Evolutionary conservation across 2,888 invertebrate species (phyloP).

Genomic region (Eupithecia abbreviata): DNA sequence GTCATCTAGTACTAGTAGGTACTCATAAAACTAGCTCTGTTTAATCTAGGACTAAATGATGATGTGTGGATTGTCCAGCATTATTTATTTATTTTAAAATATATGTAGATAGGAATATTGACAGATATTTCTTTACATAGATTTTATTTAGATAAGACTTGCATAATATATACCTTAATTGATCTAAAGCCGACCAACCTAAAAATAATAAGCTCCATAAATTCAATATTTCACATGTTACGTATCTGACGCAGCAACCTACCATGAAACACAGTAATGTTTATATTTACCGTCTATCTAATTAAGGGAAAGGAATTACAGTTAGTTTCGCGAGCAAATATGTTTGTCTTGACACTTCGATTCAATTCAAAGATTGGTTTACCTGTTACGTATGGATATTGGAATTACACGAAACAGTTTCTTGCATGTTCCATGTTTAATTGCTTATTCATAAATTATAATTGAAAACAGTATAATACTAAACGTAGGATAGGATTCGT

Average conservation of each 20-base stretch:
- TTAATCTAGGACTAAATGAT: too few relatives aligned
- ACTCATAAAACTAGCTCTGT: too few relatives aligned
- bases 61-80: too few relatives aligned
- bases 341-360: constrained; percentile 36
- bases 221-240: background rate
- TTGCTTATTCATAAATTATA: background rate
- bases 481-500: background rate
- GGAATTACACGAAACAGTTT: background rate
- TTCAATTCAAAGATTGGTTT: constrained; percentile 27
- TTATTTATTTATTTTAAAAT: too few relatives aligned
- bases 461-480: background rate
- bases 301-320: constrained; percentile 28
- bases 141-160: background rate
- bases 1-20: too few relatives aligned
- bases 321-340: constrained; percentile 34
- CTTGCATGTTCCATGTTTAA: background rate
- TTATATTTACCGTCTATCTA: constrained; percentile 33
- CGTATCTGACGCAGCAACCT: background rate
- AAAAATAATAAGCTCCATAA: background rate
- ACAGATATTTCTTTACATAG: background rate
- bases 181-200: background rate
- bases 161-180: background rate
- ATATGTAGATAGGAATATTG: background rate
- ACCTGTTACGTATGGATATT: background rate
- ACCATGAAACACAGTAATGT: background rate